Percentiles rank a stretch among this genome's conserved stretches.
Evolutionary conservation across 2,797 vertebrate species (phyloP).

Genomic region (Hemitrygon akajei): DNA sequence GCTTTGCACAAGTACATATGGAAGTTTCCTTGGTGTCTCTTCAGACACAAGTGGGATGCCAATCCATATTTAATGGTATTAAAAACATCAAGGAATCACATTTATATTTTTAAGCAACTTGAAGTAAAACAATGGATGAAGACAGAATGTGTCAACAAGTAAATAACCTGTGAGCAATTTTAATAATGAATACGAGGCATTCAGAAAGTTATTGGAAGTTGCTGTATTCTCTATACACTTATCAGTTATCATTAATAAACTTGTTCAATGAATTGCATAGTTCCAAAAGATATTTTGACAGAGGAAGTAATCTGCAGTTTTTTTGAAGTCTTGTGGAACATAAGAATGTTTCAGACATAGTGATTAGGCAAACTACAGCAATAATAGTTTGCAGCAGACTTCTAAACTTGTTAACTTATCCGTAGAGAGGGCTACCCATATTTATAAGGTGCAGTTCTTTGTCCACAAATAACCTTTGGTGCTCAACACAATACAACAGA

Average conservation of each 20-base stretch:
- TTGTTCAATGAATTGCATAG: neutral
- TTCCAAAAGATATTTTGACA: neutral
- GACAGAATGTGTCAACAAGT: no score
- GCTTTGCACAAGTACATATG: neutral
- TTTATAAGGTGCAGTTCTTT: neutral
- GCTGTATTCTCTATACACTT: neutral
- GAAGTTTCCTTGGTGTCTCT: neutral
- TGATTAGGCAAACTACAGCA: neutral
- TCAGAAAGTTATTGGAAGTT: neutral
- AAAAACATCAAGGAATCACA: neutral
- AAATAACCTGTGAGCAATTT: no score
- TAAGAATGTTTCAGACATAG: neutral
- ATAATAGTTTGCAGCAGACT: neutral
- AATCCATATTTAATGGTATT: neutral
- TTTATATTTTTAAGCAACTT: no score
- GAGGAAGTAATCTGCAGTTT: neutral
- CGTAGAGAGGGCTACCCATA: neutral
- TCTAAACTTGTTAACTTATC: neutral
- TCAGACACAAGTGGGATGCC: neutral
- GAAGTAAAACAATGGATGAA: no score
- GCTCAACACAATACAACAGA: neutral
- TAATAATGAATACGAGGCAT: neutral
- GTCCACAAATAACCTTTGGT: neutral
- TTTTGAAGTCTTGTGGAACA: neutral
- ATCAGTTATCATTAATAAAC: neutral